Conservation (phyloP, 2,797 vertebrate genomes). For the Sebastes melanostomus region DNA sequence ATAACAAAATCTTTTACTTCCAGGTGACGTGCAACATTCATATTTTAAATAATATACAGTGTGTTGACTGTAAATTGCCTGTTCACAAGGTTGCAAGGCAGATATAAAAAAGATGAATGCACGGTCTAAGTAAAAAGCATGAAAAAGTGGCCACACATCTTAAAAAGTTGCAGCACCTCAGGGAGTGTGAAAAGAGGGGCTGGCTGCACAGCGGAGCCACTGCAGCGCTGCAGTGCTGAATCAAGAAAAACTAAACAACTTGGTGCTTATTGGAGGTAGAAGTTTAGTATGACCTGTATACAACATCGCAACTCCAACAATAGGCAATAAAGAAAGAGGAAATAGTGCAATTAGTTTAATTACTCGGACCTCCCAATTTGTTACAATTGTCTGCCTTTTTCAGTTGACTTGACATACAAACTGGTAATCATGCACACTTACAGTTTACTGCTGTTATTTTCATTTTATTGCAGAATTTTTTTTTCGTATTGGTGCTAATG, state of each 20-base stretch:
- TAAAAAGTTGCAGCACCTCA: conserved; percentile 22
- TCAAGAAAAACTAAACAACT: conserved; percentile 27
- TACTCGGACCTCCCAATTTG: conserved; percentile 6
- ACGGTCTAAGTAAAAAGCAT: background rate
- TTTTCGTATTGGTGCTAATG: background rate
- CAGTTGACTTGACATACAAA: background rate
- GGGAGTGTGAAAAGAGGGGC: conserved; percentile 27
- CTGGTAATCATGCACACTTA: background rate
- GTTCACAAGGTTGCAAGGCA: background rate
- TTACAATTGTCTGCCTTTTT: background rate
- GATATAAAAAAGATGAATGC: conserved; percentile 6
- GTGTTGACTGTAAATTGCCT: background rate
- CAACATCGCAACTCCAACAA: conserved; percentile 11
- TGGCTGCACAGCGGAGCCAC: conserved; percentile 5
- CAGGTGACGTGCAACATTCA: background rate
- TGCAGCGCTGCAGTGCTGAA: conserved; percentile 17
- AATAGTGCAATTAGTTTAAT: conserved; percentile 12
- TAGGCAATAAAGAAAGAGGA: background rate
- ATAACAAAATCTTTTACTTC: background rate
- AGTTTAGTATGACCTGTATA: conserved; percentile 12
- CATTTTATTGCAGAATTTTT: background rate
- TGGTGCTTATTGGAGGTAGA: conserved; percentile 13
- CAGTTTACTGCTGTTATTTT: background rate
- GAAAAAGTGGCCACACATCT: conserved; percentile 11
- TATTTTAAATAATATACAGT: background rate